Base-by-base conservation (phyloP, 1,140 invertebrate genomes). In the Hylaeus volcanicus region DNA sequence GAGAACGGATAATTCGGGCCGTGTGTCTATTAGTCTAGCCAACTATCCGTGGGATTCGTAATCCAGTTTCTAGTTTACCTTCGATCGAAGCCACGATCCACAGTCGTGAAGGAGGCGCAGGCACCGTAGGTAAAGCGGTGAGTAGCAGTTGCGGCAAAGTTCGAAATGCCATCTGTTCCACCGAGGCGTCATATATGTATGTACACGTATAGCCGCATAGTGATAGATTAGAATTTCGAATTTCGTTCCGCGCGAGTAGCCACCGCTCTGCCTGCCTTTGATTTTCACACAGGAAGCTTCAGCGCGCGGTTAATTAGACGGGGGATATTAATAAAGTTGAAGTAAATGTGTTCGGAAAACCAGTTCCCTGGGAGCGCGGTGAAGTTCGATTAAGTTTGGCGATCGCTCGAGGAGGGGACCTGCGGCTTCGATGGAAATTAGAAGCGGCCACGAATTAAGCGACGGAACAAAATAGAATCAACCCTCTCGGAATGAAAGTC, bases 51-150 rank as follows among this genome's bases (percentile, higher is more conserved):
- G 79, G 84, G 88, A 91, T 91, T 87, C 83, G 88, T 90, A 91
- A 91, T 91, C 83, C 84, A 91, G 89, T 92, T 92, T 88, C 79
- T 53, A 89, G 87, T 90, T 91, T 87, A 86, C 83, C 80, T 83
- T 88, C 84, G 84, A 82, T 83, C 86, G 86, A 73, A 76, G 83
- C 74, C 60, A 68, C 80, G 85, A 87, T 64, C 48, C 78, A 78
- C 71, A 79, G 61, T 72, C 75, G 68, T 41, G 69, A 73, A 83
- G 81, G 56, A 83, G 81, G 56, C 60, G 88, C 75, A 79, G 61
- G 43, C 73, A 76, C 73, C 56, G 45, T 83, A 83, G 74, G 73
- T 83, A 83, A 26, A 85, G 80, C 72, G 79, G 66, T 71, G 85
- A 90, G 78, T 84, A 80, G 76, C 75, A 85, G 73, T 79, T 84